phyloP scores from a whole-genome alignment of 2,113 vertebrate genomes.

The Poeciliopsis occidentalis region DNA sequence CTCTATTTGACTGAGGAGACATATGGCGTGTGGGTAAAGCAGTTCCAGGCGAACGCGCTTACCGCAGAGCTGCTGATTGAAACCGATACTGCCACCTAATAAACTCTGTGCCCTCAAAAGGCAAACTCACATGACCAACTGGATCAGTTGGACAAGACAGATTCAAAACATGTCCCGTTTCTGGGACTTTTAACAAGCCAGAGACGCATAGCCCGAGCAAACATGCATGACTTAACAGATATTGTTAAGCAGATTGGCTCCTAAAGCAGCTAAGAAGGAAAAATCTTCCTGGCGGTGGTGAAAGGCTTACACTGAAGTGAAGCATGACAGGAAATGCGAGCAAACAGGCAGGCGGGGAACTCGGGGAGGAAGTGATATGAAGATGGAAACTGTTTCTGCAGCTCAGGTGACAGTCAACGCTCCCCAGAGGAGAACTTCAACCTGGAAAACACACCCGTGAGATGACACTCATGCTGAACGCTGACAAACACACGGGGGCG shows the following conservation, averaged over 20 bases:
- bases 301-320: slow-evolving; percentile 30
- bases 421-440: slow-evolving; percentile 14
- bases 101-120: slow-evolving; percentile 4
- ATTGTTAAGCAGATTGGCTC: slow-evolving; percentile 55
- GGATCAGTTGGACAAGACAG: not conserved
- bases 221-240: slow-evolving; percentile 40
- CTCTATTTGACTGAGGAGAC: slow-evolving; percentile 41
- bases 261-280: slow-evolving; percentile 46
- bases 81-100: slow-evolving; percentile 47
- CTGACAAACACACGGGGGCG: slow-evolving; percentile 32
- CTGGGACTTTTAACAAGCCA: slow-evolving; percentile 17
- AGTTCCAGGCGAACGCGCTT: slow-evolving; percentile 44
- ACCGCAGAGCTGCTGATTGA: slow-evolving; percentile 51
- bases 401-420: not conserved
- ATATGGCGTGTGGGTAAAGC: slow-evolving; percentile 60
- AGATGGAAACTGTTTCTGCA: slow-evolving; percentile 19
- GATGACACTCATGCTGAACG: slow-evolving; percentile 15
- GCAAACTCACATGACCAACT: slow-evolving; percentile 15
- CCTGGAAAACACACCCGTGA: slow-evolving; percentile 16
- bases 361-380: slow-evolving; percentile 28
- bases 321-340: slow-evolving; percentile 36
- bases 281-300: slow-evolving; percentile 15
- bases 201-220: slow-evolving; percentile 14
- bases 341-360: slow-evolving; percentile 21
- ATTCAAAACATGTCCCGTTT: not conserved